Evolutionary conservation across 1,140 invertebrate genomes (phyloP).

Genomic region (Oreohelix idahoensis): DNA sequence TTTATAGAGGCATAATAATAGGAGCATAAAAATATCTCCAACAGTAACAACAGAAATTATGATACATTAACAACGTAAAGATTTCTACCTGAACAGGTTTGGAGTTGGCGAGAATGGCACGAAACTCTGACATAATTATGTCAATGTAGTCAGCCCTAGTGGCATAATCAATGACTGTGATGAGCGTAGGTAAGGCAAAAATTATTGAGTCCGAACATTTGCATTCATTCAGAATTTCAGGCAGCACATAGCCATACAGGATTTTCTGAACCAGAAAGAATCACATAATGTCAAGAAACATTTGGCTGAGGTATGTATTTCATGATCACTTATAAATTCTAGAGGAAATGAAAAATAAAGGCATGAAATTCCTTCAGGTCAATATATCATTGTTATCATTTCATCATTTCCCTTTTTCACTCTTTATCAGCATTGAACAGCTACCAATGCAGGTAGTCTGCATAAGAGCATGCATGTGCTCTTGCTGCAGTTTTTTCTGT

Average conservation of each 20-base stretch:
- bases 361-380: background rate
- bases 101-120: constrained; percentile 84
- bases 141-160: constrained; percentile 86
- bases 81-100: constrained; percentile 82
- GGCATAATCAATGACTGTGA: constrained; percentile 89
- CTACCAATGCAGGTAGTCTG: too few species aligned
- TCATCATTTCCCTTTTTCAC: too few species aligned
- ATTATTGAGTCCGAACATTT: constrained; percentile 88
- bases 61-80: background rate
- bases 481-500: too few species aligned
- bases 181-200: constrained; percentile 88
- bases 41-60: background rate
- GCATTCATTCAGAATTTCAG: constrained; percentile 88
- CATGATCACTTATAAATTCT: too few species aligned
- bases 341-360: too few species aligned
- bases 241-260: constrained; percentile 95
- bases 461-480: too few species aligned
- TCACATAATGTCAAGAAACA: too few species aligned
- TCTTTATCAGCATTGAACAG: too few species aligned
- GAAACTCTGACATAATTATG: constrained; percentile 86
- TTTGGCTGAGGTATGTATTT: too few species aligned
- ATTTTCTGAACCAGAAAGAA: constrained; percentile 84
- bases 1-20: background rate
- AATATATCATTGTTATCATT: too few species aligned
- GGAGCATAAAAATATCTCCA: background rate